Evolutionary conservation across 2,888 invertebrate species (phyloP).

Genomic region (Imbricaverruca yamaguchii): DNA sequence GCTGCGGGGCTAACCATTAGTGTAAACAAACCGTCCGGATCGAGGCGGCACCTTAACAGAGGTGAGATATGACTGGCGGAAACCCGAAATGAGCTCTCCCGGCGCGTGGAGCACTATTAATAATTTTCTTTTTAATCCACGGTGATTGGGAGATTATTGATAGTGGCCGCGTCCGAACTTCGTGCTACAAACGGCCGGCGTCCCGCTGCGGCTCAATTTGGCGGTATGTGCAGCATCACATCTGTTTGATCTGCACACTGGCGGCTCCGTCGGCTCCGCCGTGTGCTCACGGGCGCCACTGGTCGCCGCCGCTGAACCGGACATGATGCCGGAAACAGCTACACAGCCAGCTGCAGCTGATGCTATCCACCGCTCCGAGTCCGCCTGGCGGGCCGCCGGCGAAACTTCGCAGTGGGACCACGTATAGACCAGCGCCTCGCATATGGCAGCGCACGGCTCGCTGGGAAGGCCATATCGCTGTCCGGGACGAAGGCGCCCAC

Average conservation of each 20-base stretch:
- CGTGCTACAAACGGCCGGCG: background rate
- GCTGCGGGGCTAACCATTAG: background rate
- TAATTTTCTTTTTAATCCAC: conserved; percentile 12
- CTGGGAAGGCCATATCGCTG: no score
- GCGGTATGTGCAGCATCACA: conserved; percentile 1
- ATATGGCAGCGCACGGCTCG: no score
- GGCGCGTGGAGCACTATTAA: background rate
- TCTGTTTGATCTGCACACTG: background rate
- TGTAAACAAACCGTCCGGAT: background rate
- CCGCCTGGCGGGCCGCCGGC: no score
- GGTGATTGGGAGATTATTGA: conserved; percentile 14
- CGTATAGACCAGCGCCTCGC: no score
- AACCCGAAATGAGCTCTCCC: background rate
- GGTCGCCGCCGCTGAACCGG: background rate
- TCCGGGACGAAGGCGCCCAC: no score
- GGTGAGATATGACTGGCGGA: conserved; percentile 11
- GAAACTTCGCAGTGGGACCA: no score
- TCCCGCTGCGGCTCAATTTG: conserved; percentile 6
- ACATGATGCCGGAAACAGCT: no score
- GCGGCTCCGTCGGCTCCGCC: background rate
- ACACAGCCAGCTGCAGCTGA: no score
- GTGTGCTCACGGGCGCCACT: background rate
- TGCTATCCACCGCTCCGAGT: no score
- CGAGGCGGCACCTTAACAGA: background rate
- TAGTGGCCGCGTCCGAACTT: background rate